phyloP scores from a whole-genome alignment of 2,888 invertebrate genomes.

The Caenorhabditis sinica region DNA sequence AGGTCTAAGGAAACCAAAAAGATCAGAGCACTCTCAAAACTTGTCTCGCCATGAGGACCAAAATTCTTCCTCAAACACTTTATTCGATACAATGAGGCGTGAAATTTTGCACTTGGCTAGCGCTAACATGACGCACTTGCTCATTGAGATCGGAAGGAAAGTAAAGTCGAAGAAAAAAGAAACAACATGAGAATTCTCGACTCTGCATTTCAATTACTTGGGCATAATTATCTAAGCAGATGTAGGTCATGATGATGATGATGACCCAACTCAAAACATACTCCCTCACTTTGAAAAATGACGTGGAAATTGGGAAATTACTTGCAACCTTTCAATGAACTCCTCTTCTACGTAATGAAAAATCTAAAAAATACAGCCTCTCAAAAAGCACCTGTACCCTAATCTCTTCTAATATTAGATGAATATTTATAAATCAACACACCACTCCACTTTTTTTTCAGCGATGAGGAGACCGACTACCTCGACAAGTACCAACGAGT shows the following conservation, averaged over 20 bases:
- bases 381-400: slow-evolving; percentile 4
- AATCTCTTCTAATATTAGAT: background rate
- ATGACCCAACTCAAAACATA: background rate
- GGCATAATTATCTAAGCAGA: background rate
- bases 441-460: slow-evolving; percentile 23
- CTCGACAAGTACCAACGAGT: slow-evolving; percentile 58
- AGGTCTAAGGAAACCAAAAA: background rate
- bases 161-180: background rate
- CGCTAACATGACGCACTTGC: slow-evolving; percentile 46
- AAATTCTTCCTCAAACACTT: slow-evolving; percentile 6
- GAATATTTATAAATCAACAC: background rate
- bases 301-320: background rate
- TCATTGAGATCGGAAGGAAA: slow-evolving; percentile 28
- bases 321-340: background rate
- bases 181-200: background rate
- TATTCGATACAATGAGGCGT: slow-evolving; percentile 40
- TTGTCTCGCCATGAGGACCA: slow-evolving; percentile 17
- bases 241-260: background rate
- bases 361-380: background rate
- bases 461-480: slow-evolving; percentile 52
- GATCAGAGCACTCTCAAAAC: slow-evolving; percentile 20
- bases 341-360: slow-evolving; percentile 2
- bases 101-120: slow-evolving; percentile 22
- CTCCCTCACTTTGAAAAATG: background rate
- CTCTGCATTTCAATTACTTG: slow-evolving; percentile 11